A percentile compares a stretch with the other conserved stretches of the same genome.
These are phyloP conservation scores for Deroplatys truncata DNA, from an alignment of 2,888 invertebrate genomes.

Conservation along the genomic window DNA sequence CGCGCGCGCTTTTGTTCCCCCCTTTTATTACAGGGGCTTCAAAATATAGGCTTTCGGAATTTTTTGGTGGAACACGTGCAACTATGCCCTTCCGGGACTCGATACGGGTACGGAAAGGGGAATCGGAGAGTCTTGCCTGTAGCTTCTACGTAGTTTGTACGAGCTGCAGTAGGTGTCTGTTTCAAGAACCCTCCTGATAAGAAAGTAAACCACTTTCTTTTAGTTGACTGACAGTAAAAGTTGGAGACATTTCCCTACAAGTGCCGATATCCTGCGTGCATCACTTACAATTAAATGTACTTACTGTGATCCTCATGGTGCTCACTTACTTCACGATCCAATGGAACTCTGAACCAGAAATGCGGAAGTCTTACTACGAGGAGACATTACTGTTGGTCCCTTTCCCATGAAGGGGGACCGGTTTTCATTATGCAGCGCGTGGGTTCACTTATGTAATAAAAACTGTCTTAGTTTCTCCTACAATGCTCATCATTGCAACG, in stretches of 20 bases:
- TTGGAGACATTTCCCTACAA: not conserved
- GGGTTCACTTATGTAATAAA: not conserved
- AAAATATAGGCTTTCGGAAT: too few species aligned
- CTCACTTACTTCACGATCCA: not conserved
- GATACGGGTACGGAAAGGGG: too few species aligned
- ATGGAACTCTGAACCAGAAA: not conserved
- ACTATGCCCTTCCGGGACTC: too few species aligned
- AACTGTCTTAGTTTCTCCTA: not conserved
- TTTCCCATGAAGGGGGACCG: not conserved
- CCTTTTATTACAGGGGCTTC: too few species aligned
- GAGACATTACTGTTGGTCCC: not conserved
- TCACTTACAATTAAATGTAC: not conserved
- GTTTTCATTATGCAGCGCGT: not conserved
- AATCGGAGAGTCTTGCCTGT: too few species aligned
- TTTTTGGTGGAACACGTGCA: too few species aligned
- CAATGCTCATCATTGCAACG: not conserved
- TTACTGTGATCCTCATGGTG: not conserved
- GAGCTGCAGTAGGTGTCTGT: not conserved
- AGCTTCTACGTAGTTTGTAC: too few species aligned
- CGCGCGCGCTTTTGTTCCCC: too few species aligned
- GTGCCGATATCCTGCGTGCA: not conserved
- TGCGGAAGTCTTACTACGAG: not conserved
- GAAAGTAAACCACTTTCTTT: not conserved
- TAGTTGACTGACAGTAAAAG: not conserved
- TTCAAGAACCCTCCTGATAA: not conserved